Conservation (phyloP, 2,888 invertebrate genomes). For the Taphrorychus bicolor region DNA sequence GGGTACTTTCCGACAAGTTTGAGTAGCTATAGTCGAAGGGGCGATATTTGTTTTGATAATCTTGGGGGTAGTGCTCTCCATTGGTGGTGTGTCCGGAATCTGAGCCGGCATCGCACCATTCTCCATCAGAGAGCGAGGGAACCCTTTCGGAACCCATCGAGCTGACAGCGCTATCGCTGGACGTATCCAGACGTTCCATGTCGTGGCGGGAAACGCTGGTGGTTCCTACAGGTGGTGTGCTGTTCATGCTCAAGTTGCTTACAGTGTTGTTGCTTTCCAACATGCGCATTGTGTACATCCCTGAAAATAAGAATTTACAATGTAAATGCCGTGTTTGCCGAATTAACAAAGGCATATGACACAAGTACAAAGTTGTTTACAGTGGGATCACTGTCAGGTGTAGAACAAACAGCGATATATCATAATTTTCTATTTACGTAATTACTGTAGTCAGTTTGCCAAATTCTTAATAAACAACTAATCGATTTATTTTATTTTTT, state of each 20-base stretch:
- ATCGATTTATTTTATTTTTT: conserved; percentile 9
- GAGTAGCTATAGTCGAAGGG: conserved; percentile 77
- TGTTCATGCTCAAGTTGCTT: conserved; percentile 56
- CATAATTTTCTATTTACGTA: conserved; percentile 4
- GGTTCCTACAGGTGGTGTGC: conserved; percentile 51
- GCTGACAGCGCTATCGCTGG: conserved; percentile 90
- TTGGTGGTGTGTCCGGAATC: conserved; percentile 76
- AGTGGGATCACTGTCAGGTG: background rate
- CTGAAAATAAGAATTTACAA: conserved; percentile 60
- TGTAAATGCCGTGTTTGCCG: background rate
- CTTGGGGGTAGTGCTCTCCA: conserved; percentile 72
- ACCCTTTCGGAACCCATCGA: conserved; percentile 93
- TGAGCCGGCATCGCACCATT: conserved; percentile 88
- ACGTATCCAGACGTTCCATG: conserved; percentile 79
- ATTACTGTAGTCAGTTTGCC: background rate
- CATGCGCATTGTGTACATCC: conserved; percentile 89
- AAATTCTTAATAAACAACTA: background rate
- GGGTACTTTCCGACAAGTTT: conserved; percentile 62
- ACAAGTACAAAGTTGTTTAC: background rate
- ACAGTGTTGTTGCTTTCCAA: conserved; percentile 65
- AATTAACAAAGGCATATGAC: background rate
- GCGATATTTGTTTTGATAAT: conserved; percentile 78
- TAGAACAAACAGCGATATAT: background rate
- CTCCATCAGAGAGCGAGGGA: conserved; percentile 86
- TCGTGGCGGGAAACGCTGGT: conserved; percentile 58